These are phyloP conservation scores for Deilephila porcellus DNA, from an alignment of 2,888 invertebrate species.

Conservation along the genomic window DNA sequence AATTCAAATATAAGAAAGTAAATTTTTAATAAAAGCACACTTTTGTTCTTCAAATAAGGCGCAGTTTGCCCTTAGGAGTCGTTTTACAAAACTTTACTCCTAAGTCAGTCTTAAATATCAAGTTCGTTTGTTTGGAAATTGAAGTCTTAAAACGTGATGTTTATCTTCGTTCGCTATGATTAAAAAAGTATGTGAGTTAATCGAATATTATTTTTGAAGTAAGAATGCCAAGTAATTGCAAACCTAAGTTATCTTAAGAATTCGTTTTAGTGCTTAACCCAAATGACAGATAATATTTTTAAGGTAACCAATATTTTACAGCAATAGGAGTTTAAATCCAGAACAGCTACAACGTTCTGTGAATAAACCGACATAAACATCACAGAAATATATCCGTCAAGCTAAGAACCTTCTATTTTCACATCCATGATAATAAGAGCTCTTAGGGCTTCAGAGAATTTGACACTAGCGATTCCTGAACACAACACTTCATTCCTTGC, in stretches of 20 bases:
- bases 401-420: too few relatives aligned
- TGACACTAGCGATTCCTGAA: too few relatives aligned
- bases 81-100: constrained; percentile 25
- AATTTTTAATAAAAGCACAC: constrained; percentile 20
- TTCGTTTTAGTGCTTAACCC: too few relatives aligned
- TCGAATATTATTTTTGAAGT: background rate
- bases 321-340: too few relatives aligned
- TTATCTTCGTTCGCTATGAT: constrained; percentile 11
- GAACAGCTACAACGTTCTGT: too few relatives aligned
- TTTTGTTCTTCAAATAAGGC: constrained; percentile 20
- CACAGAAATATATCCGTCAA: too few relatives aligned
- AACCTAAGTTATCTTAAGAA: background rate
- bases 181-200: background rate
- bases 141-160: constrained; percentile 16
- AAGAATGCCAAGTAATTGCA: background rate
- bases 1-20: background rate
- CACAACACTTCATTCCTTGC: too few relatives aligned
- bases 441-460: too few relatives aligned
- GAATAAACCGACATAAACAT: too few relatives aligned
- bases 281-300: too few relatives aligned
- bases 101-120: constrained; percentile 19
- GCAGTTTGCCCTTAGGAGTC: constrained; percentile 20
- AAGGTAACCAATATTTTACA: too few relatives aligned
- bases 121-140: constrained; percentile 19
- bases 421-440: too few relatives aligned